phyloP scores from a whole-genome alignment of 2,888 invertebrate genomes.

The Clanis bilineata region DNA sequence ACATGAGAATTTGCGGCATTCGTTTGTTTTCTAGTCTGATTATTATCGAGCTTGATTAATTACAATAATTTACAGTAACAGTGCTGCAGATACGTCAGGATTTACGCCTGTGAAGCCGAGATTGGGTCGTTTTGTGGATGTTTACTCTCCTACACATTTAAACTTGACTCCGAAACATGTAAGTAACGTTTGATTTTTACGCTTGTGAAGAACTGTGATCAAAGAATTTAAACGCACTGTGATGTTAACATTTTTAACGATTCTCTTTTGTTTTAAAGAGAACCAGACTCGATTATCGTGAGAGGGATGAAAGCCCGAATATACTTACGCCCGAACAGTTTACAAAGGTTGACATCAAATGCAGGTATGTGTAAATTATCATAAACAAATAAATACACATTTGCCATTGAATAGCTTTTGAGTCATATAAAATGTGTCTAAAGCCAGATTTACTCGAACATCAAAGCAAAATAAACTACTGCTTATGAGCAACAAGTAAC shows the following conservation, averaged over 20 bases:
- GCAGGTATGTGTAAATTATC: constrained; percentile 52
- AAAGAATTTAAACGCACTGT: too few species aligned
- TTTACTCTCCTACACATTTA: constrained; percentile 76
- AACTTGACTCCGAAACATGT: constrained; percentile 72
- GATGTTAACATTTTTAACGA: constrained; percentile 5
- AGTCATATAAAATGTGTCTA: neutral
- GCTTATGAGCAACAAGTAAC: too few species aligned
- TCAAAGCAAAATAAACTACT: too few species aligned
- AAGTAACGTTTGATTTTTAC: constrained; percentile 40
- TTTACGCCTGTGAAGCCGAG: constrained; percentile 65
- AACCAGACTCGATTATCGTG: constrained; percentile 41
- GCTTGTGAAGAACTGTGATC: too few species aligned
- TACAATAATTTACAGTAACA: constrained; percentile 38
- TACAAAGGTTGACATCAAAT: constrained; percentile 53
- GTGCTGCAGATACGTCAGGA: constrained; percentile 46
- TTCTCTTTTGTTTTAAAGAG: constrained; percentile 43
- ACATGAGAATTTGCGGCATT: constrained; percentile 24
- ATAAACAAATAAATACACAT: neutral
- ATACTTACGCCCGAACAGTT: constrained; percentile 59
- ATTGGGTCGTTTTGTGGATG: constrained; percentile 69
- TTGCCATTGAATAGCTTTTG: neutral
- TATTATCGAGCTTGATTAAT: constrained; percentile 12
- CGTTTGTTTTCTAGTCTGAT: neutral
- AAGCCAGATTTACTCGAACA: too few species aligned
- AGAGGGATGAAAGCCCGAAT: constrained; percentile 56